Conservation (phyloP, 1,140 invertebrate genomes). For the Aphidius gifuensis region DNA sequence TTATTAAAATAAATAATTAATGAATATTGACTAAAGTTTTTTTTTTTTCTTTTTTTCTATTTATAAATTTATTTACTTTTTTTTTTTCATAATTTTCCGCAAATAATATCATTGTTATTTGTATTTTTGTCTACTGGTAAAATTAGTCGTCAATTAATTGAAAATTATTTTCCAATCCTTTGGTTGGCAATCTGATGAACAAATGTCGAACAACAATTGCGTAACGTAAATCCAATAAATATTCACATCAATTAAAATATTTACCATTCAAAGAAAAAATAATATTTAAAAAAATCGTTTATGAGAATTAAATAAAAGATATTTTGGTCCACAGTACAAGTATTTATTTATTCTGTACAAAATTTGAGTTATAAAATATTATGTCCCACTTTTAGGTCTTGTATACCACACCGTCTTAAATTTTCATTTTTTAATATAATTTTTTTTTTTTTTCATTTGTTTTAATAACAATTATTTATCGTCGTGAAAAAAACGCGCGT, state of each 20-base stretch:
- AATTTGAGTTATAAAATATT: conserved; percentile 53
- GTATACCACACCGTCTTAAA: conserved; percentile 48
- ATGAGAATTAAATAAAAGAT: conserved; percentile 46
- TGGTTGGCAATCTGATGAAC: no score
- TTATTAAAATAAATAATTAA: no score
- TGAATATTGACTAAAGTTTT: no score
- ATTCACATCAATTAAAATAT: neutral
- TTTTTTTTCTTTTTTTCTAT: no score
- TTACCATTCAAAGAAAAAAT: conserved; percentile 6
- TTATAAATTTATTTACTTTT: no score
- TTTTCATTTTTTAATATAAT: conserved; percentile 22
- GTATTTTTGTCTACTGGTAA: no score
- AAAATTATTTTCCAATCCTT: no score
- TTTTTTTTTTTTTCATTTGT: conserved; percentile 5
- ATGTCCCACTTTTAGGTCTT: conserved; percentile 50
- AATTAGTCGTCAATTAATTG: no score
- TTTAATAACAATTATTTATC: conserved; percentile 46
- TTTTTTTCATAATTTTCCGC: no score
- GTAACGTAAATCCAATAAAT: no score
- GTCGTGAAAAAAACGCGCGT: conserved; percentile 34
- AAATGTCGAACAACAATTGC: no score
- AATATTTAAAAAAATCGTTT: neutral
- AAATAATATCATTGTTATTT: no score
- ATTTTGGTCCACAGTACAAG: conserved; percentile 53
- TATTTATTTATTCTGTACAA: conserved; percentile 54